These are phyloP conservation scores for Pegoplata infirma DNA, from an alignment of 2,888 invertebrate species.

Conservation along the genomic window DNA sequence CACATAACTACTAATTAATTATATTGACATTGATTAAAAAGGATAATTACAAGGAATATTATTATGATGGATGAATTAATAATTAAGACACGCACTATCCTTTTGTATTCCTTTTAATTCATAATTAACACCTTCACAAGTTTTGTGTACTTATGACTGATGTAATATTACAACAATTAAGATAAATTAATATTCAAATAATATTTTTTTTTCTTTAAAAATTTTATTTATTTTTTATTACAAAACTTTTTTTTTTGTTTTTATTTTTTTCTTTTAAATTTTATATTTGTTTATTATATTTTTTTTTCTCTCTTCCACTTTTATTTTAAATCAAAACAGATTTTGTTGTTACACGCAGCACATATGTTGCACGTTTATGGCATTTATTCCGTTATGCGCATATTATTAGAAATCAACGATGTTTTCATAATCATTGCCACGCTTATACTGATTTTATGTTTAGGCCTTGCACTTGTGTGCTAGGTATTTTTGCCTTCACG, in stretches of 20 bases:
- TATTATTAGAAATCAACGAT: slow-evolving; percentile 37
- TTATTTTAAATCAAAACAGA: neutral
- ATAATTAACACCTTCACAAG: neutral
- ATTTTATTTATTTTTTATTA: neutral
- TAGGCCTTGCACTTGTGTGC: slow-evolving; percentile 61
- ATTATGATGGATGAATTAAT: slow-evolving; percentile 25
- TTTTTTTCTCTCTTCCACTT: slow-evolving; percentile 8
- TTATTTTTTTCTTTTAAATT: neutral
- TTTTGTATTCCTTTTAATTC: neutral
- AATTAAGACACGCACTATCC: slow-evolving; percentile 1
- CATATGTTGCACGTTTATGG: slow-evolving; percentile 50
- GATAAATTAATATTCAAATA: neutral
- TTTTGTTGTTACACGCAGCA: slow-evolving; percentile 39
- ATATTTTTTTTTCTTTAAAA: neutral
- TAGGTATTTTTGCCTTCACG: slow-evolving; percentile 21
- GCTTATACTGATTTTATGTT: slow-evolving; percentile 55
- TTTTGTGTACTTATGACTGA: neutral
- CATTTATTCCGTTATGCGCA: slow-evolving; percentile 9
- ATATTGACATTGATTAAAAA: slow-evolving; percentile 17
- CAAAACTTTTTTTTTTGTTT: neutral
- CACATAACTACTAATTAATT: neutral
- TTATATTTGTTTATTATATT: neutral
- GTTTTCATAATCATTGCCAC: slow-evolving; percentile 59
- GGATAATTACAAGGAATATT: neutral
- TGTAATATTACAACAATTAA: neutral